Conservation (phyloP, 2,888 invertebrate species). For the Mythimna loreyi region DNA sequence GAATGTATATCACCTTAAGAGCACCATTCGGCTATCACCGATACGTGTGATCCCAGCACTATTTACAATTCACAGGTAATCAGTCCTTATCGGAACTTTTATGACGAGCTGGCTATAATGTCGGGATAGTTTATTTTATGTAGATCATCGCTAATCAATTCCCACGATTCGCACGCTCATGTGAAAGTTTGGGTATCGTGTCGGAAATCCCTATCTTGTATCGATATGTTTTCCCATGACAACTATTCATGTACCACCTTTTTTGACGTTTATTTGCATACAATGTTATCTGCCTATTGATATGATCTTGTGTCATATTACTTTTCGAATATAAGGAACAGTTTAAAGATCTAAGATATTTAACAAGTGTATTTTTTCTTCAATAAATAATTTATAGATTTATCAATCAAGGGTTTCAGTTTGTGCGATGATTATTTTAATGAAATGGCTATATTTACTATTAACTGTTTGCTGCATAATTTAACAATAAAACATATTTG, state of each 20-base stretch:
- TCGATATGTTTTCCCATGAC: constrained; percentile 81
- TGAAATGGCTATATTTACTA: background rate
- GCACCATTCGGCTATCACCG: constrained; percentile 29
- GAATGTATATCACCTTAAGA: constrained; percentile 1
- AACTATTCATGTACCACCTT: constrained; percentile 72
- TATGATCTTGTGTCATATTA: constrained; percentile 46
- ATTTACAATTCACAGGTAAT: constrained; percentile 66
- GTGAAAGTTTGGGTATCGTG: constrained; percentile 82
- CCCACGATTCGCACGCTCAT: constrained; percentile 81
- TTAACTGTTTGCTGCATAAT: background rate
- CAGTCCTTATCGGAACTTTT: constrained; percentile 66
- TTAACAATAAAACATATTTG: constrained; percentile 1
- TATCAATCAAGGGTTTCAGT: constrained; percentile 9
- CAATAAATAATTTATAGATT: background rate
- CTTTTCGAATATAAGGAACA: constrained; percentile 28
- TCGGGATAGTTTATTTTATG: constrained; percentile 68
- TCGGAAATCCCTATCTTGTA: constrained; percentile 78
- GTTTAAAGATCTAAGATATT: constrained; percentile 10
- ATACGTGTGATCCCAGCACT: constrained; percentile 52
- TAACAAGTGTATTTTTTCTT: constrained; percentile 8
- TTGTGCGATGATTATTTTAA: constrained; percentile 8
- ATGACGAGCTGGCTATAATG: constrained; percentile 68
- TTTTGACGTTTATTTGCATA: constrained; percentile 75
- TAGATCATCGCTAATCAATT: constrained; percentile 77
- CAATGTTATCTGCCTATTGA: constrained; percentile 66